Percentiles rank a stretch among this genome's conserved stretches.
These are phyloP conservation scores for Danio aesculapii DNA, from an alignment of 2,797 vertebrate species.

Conservation along the genomic window DNA sequence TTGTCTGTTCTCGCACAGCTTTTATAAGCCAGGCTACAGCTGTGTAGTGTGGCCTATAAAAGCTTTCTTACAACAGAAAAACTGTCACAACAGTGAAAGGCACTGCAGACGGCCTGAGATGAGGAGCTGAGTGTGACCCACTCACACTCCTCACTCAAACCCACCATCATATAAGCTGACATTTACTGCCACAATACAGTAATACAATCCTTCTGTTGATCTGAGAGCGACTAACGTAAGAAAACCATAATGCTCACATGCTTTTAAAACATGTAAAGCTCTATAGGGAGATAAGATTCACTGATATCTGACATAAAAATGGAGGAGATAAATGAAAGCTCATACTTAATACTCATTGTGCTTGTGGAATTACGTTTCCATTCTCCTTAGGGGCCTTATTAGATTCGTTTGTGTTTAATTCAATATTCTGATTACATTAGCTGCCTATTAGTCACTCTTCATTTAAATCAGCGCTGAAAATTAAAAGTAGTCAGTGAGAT, in stretches of 20 bases:
- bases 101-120: neutral
- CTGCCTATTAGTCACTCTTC: conserved; percentile 16
- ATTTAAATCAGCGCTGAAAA: conserved; percentile 16
- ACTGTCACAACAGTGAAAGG: conserved; percentile 35
- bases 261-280: neutral
- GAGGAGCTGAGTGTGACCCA: neutral
- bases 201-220: conserved; percentile 13
- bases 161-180: conserved; percentile 12
- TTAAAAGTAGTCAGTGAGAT: conserved; percentile 17
- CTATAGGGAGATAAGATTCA: neutral
- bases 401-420: conserved; percentile 33
- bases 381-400: conserved; percentile 18
- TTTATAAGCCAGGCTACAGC: conserved; percentile 17
- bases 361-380: neutral
- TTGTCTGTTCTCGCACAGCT: conserved; percentile 15
- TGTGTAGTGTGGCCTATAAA: neutral
- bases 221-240: neutral
- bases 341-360: conserved; percentile 2
- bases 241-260: neutral
- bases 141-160: conserved; percentile 3
- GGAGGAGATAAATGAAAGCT: neutral
- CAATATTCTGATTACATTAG: conserved; percentile 31
- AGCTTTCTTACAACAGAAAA: conserved; percentile 27
- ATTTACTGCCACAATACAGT: conserved; percentile 38
- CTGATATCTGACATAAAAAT: conserved; percentile 21